Conservation (phyloP, 2,113 vertebrate species). For the Urocynchramus pylzowi region DNA sequence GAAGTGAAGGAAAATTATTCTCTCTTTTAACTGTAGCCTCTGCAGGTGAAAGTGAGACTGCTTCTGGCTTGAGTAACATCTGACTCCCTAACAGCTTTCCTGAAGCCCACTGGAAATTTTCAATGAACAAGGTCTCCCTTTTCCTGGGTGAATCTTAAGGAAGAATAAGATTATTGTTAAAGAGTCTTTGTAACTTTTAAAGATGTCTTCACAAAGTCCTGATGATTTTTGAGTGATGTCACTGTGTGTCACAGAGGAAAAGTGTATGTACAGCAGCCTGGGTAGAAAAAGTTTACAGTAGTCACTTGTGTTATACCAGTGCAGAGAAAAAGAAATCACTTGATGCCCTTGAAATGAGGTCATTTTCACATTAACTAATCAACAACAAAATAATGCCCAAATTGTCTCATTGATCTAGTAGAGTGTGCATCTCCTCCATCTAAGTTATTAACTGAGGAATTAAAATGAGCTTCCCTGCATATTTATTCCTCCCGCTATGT, state of each 20-base stretch:
- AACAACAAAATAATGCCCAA: slow-evolving; percentile 64
- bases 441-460: slow-evolving; percentile 63
- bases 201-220: neutral
- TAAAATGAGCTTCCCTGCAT: slow-evolving; percentile 27
- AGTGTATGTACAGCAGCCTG: neutral
- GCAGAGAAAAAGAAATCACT: slow-evolving; percentile 19
- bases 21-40: neutral
- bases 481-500: slow-evolving; percentile 36
- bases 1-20: neutral
- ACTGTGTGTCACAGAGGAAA: neutral
- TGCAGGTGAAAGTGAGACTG: neutral
- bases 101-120: neutral
- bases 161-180: neutral
- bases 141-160: neutral
- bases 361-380: slow-evolving; percentile 70
- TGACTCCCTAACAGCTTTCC: neutral
- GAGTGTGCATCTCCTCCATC: neutral
- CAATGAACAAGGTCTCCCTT: neutral
- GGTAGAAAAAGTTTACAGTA: neutral
- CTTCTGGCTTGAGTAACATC: neutral
- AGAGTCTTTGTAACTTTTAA: neutral
- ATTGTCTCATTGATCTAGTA: slow-evolving; percentile 57
- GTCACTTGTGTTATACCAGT: neutral
- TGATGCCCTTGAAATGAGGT: slow-evolving; percentile 56
- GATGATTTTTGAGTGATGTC: neutral